A percentile compares a stretch with the other conserved stretches of the same genome.
Conservation (phyloP, 2,113 vertebrate genomes). For the Misgurnus mizolepis region DNA sequence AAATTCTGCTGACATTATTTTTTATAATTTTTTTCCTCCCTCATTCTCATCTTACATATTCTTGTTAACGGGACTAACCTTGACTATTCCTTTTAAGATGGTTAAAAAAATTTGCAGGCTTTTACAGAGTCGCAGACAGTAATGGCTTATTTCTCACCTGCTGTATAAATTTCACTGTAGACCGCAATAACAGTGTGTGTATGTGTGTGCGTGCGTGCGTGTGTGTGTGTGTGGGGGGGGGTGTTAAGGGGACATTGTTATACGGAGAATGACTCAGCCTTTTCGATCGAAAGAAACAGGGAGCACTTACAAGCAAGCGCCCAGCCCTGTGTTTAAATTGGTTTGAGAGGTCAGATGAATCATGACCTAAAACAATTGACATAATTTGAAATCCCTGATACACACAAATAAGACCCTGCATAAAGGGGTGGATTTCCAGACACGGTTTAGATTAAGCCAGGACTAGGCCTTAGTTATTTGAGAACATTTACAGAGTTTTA, state of each 20-base stretch:
- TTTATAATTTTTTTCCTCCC: not conserved
- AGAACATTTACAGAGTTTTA: too few relatives aligned
- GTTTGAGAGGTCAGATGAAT: not conserved
- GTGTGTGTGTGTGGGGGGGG: conserved; percentile 3
- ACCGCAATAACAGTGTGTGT: not conserved
- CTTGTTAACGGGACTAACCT: conserved; percentile 12
- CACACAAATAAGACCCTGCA: too few relatives aligned
- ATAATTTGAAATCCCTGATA: not conserved
- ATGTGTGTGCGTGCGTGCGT: not conserved
- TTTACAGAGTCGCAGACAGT: not conserved
- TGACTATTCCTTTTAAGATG: conserved; percentile 22
- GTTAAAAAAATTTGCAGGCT: not conserved
- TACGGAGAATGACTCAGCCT: conserved; percentile 39
- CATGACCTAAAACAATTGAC: not conserved
- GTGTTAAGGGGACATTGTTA: not conserved
- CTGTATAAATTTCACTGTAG: not conserved
- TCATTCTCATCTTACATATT: not conserved
- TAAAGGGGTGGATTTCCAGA: too few relatives aligned
- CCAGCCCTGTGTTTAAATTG: not conserved
- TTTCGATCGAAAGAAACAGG: conserved; percentile 1
- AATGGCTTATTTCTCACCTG: not conserved
- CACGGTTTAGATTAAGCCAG: too few relatives aligned
- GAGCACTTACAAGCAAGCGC: not conserved
- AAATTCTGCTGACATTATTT: too few relatives aligned
- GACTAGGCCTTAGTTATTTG: too few relatives aligned